Evolutionary conservation across 2,113 vertebrate species (phyloP), one percentile per base, ranked within the genome.

Genomic region (Jacana jacana): DNA sequence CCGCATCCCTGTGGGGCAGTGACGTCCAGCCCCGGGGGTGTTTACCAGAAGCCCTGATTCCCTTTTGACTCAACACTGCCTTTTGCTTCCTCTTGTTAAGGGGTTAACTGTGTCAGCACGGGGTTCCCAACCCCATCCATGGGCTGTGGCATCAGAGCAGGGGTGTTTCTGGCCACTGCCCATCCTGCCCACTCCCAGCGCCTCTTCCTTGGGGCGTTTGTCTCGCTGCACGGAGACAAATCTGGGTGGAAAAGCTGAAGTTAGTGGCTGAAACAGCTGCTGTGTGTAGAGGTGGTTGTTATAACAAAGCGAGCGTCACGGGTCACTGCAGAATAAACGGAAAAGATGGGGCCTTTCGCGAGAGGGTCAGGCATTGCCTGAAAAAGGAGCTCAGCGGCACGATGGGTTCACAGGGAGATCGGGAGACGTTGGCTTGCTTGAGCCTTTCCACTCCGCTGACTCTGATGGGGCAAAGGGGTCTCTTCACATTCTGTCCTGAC

Each of bases 201-300:
- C 30, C 18, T 80, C 42, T 40, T 64, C 23, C 30, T 52, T 0
- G 0, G 20, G 28, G 0, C 0, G 0, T 52, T n/a, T n/a, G n/a
- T n/a, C 77, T 58, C 35, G 13, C 49, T 52, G 54, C 1, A 2
- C 0, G 12, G 69, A 79, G 77, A 30, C 25, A n/a, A 14, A 39
- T 40, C 2, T 7, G 13, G 4, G 13, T 1, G 3, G 37, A 46
- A 72, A 66, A 85, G 39, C 55, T 51, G 51, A 39, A 81, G 76
- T 2, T 46, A 4, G 70, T 8, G 76, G 58, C 69, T 0, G 2
- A 84, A 75, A 16, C 85, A 95, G 76, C 71, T 95, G 82, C 79
- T n/a, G 2, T 0, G 0, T 7, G 0, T 12, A 37, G 44, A n/a
- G 49, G 30, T 39, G 73, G 40, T 86, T 82, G 85, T 93, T 82